Base-by-base conservation (phyloP, 2,888 invertebrate genomes). In the Amiota minor region DNA sequence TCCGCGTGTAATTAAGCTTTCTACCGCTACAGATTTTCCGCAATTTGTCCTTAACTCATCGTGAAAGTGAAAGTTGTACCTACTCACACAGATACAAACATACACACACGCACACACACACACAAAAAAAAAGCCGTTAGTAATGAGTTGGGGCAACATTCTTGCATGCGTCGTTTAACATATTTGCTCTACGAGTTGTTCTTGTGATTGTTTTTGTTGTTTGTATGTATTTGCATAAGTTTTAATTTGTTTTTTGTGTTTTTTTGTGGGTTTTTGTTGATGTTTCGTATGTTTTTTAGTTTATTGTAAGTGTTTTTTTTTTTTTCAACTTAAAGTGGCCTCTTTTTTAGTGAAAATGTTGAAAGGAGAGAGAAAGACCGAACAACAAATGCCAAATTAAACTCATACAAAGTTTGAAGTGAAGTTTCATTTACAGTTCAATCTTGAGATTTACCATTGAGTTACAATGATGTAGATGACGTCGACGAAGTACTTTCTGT, bases 51-150 rank as follows among this genome's bases (percentile, higher is more conserved):
- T 10, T 53, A 46, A 18, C 18, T 70, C 64, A 46, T 8, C 2
- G 35, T 14, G 74, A 75, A 75, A 75, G 72, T 75, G 75, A 75
- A 73, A 72, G 67, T 73, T 72, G 50, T 67, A 12, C 56, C 1
- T 23, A 64, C 64, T 45, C 45, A 64, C 46, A 64, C 16, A n/a
- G 9, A 12, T n/a, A 8, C 45, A 35, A 2, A 45, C 16, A 45
- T n/a, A 64, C 1, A 23, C 14, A 61, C 14, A 3, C 18, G 11
- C 16, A 59, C 20, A 62, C 45, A 62, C 14, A 62, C 16, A 14
- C 45, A 62, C 6, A 35, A 18, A 45, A 14, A 46, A 0, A 61
- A 11, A 35, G 14, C 16, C 14, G 11, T 9, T 55, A 9, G 16
- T 12, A 3, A n/a, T 14, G 64, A 64, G 45, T 64, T 64, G 35